phyloP scores from a whole-genome alignment of 2,113 vertebrate species.

The Dolichotis patagonum region DNA sequence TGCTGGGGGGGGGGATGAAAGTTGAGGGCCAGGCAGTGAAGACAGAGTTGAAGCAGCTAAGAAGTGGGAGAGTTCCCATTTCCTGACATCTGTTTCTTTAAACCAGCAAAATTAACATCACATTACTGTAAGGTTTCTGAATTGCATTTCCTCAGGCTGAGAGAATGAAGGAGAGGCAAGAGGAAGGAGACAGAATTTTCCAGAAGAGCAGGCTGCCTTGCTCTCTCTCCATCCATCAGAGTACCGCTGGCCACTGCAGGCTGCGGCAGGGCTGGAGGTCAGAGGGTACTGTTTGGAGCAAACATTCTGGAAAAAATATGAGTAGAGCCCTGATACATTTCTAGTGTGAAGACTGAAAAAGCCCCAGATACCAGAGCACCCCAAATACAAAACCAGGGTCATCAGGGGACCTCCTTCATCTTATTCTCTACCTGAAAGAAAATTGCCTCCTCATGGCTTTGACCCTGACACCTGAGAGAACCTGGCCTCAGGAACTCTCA shows the following conservation, averaged over 20 bases:
- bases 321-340: no score
- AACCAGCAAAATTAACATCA: constrained; percentile 66
- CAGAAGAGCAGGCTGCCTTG: background rate
- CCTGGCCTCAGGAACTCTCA: background rate
- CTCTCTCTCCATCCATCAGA: background rate
- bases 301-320: background rate
- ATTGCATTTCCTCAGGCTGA: constrained; percentile 50
- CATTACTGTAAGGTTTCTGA: constrained; percentile 45
- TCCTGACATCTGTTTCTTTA: constrained; percentile 71
- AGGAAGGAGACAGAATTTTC: background rate
- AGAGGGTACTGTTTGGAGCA: background rate
- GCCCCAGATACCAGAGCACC: background rate
- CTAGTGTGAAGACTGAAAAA: background rate
- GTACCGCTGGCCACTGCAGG: background rate
- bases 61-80: constrained; percentile 19
- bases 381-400: background rate
- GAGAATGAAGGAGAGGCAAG: constrained; percentile 30
- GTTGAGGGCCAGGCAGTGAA: background rate
- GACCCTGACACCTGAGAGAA: background rate
- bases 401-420: background rate
- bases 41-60: background rate
- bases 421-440: background rate
- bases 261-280: background rate
- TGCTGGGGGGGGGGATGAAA: background rate
- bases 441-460: background rate